A percentile compares a stretch with the other conserved stretches of the same genome.
These are phyloP conservation scores for Parelbella ahira DNA, from an alignment of 2,888 invertebrate species.

Conservation along the genomic window DNA sequence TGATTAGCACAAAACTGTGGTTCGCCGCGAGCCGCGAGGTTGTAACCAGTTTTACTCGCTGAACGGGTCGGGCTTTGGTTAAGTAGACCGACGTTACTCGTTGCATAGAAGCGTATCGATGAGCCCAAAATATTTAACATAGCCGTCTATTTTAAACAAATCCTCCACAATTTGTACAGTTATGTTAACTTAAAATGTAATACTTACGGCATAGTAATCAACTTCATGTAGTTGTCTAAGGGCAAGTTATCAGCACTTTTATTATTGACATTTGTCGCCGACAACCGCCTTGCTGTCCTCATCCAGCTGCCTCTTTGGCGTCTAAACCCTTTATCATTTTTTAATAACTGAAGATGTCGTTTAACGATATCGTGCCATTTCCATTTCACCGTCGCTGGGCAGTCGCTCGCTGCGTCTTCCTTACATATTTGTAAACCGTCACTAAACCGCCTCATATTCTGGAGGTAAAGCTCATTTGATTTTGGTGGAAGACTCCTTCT, in stretches of 20 bases:
- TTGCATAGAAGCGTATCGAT: constrained; percentile 43
- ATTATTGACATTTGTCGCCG: constrained; percentile 56
- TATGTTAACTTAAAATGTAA: constrained; percentile 3
- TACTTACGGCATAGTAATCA: constrained; percentile 75
- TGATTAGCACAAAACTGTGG: constrained; percentile 51
- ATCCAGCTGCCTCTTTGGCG: constrained; percentile 74
- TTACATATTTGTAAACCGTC: constrained; percentile 75
- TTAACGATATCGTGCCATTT: constrained; percentile 78
- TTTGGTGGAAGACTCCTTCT: constrained; percentile 75
- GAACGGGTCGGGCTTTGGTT: constrained; percentile 45
- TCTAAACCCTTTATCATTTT: constrained; percentile 71
- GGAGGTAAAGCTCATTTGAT: constrained; percentile 73
- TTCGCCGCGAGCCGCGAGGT: constrained; percentile 44
- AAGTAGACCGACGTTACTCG: constrained; percentile 49
- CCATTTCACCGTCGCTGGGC: constrained; percentile 73
- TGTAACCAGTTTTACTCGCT: constrained; percentile 57
- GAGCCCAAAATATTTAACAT: constrained; percentile 35
- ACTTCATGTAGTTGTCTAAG: constrained; percentile 67
- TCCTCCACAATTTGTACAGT: constrained; percentile 4
- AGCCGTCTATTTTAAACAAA: constrained; percentile 9
- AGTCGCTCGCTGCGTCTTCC: constrained; percentile 76
- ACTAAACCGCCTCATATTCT: constrained; percentile 75
- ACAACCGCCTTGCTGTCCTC: constrained; percentile 67
- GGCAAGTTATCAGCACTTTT: constrained; percentile 56
- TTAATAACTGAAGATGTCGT: constrained; percentile 69